phyloP scores from a whole-genome alignment of 1,140 invertebrate genomes.

The Plectrocnemia conspersa region DNA sequence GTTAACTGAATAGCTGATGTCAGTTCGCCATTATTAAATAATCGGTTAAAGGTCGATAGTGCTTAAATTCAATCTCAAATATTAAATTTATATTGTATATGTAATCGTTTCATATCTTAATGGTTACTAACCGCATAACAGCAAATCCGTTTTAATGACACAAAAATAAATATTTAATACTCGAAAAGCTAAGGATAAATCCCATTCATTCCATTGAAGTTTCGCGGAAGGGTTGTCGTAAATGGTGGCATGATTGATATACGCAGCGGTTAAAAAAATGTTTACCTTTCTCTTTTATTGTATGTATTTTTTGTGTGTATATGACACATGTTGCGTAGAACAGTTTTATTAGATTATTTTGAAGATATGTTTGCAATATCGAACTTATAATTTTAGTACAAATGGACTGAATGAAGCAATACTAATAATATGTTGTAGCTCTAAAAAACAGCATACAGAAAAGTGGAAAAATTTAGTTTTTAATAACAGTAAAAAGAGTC shows the following conservation, averaged over 20 bases:
- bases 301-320: no score
- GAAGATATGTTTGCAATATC: no score
- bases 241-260: constrained; percentile 7
- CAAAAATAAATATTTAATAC: constrained; percentile 30
- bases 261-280: background rate
- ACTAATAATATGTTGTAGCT: no score
- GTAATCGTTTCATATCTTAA: constrained; percentile 1
- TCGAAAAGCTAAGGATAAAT: constrained; percentile 19
- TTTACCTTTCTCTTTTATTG: no score
- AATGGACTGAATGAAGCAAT: no score
- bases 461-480: no score
- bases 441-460: no score
- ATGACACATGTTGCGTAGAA: no score
- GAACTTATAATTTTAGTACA: no score
- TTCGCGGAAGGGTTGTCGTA: background rate
- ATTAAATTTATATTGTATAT: background rate
- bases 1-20: constrained; percentile 15
- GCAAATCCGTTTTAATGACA: constrained; percentile 26
- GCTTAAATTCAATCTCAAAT: constrained; percentile 9
- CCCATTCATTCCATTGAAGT: constrained; percentile 18
- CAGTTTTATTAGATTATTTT: no score
- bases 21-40: constrained; percentile 19
- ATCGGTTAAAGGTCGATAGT: constrained; percentile 13
- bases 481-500: no score
- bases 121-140: constrained; percentile 10